Percentiles rank a stretch among this genome's conserved stretches.
Conservation (phyloP, 1,140 invertebrate genomes). For the Meloidogyne hapla region DNA sequence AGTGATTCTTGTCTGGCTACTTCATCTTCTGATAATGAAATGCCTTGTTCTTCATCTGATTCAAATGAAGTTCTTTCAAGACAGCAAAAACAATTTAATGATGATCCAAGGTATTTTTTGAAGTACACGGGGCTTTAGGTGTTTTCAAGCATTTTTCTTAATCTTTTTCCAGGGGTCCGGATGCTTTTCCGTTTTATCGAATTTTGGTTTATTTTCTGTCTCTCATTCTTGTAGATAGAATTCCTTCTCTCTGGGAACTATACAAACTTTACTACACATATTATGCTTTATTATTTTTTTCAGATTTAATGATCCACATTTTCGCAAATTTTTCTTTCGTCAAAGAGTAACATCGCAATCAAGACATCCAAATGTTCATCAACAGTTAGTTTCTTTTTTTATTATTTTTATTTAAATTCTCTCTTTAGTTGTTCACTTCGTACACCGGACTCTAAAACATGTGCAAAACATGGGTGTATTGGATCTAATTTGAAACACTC, state of each 20-base stretch:
- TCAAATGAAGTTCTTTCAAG: background rate
- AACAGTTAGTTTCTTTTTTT: conserved; percentile 37
- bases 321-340: conserved; percentile 49
- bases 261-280: too few relatives aligned
- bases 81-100: background rate
- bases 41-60: background rate
- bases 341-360: conserved; percentile 49
- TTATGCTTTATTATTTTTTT: background rate
- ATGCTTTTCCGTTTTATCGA: too few relatives aligned
- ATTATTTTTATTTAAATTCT: background rate
- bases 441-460: conserved; percentile 18
- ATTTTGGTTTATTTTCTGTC: too few relatives aligned
- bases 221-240: too few relatives aligned
- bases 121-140: too few relatives aligned
- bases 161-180: too few relatives aligned
- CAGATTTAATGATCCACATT: conserved; percentile 37
- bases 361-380: conserved; percentile 40
- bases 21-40: background rate
- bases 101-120: conserved; percentile 6
- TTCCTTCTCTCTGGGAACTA: too few relatives aligned
- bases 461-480: conserved; percentile 32
- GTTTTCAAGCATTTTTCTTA: too few relatives aligned
- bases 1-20: background rate
- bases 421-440: conserved; percentile 28
- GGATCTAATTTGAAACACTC: background rate